Evolutionary conservation across 2,888 invertebrate species (phyloP), one percentile per base, ranked within the genome.

Genomic region (Papilio gigon): DNA sequence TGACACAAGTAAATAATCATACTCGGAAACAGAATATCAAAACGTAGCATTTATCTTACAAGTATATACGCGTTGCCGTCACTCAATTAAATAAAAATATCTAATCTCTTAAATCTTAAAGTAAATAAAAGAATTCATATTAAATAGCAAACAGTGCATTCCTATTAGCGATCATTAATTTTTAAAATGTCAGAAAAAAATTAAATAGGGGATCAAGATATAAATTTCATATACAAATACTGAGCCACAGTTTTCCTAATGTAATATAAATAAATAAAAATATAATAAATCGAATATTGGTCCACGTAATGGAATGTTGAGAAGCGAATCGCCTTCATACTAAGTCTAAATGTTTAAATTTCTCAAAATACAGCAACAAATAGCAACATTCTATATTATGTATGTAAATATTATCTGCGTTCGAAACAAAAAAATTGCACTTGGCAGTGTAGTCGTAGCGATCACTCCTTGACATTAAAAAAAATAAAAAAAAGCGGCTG

Each of bases 391-490:
- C 33, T 74, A 79, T 80, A 76, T 83, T 79, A 80, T n/a, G n/a
- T 82, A 80, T 77, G 78, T 80, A 79, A 83, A 84, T 82, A 86
- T 84, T 83, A 81, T 81, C 80, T 84, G 86, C 87, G 85, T 85
- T 84, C 69, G 74, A 82, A 80, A 83, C 80, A 77, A 82, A 84
- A 83, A 84, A 87, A 89, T 90, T 90, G 91, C 90, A 89, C 90
- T 85, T 89, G 91, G 90, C 91, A 90, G 90, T 91, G 89, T 87
- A 84, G 81, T 88, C 84, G 84, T 85, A 89, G 88, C 88, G 84
- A 88, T 89, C 88, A 88, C 87, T 86, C 85, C 81, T 84, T 83
- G 83, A 87, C 82, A 80, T 86, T 87, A 87, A 84, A 86, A 80
- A 83, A 81, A 74, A n/a, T 82, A 82, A 75, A 82, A 82, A 77